phyloP scores from a whole-genome alignment of 2,888 invertebrate species.

The Euplagia quadripunctaria region DNA sequence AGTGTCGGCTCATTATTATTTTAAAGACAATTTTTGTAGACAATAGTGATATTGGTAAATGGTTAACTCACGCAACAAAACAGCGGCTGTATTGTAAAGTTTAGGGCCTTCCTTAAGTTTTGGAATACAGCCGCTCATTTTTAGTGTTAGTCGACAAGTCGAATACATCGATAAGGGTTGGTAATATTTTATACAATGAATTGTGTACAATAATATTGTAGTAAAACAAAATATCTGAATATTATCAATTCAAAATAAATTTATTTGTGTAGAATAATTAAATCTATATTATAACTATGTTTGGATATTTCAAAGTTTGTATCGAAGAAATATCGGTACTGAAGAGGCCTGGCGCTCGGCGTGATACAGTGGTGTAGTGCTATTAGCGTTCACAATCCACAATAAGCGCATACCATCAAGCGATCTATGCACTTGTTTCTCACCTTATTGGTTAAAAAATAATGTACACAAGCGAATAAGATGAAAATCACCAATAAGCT shows the following conservation, averaged over 20 bases:
- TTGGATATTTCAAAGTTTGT: neutral
- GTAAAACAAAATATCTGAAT: too few species aligned
- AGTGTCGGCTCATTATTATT: too few species aligned
- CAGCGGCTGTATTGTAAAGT: neutral
- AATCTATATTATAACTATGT: too few species aligned
- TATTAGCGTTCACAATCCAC: neutral
- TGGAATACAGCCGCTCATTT: neutral
- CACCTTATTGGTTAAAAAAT: neutral
- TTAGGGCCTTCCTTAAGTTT: neutral
- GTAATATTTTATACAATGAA: too few species aligned
- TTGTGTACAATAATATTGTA: neutral
- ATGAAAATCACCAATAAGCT: neutral
- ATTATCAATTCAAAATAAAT: too few species aligned
- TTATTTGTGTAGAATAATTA: too few species aligned
- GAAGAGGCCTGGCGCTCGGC: too few species aligned
- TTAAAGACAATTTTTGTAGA: neutral
- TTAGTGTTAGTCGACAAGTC: neutral
- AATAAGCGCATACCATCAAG: neutral
- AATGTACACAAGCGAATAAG: slow-evolving; percentile 1
- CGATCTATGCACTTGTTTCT: neutral
- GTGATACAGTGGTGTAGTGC: too few species aligned
- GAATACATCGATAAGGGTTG: neutral
- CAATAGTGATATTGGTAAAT: neutral
- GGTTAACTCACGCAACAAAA: neutral
- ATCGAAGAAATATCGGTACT: neutral